Evolutionary conservation across 2,797 vertebrate genomes (phyloP).

Genomic region (Syngnathus acus): DNA sequence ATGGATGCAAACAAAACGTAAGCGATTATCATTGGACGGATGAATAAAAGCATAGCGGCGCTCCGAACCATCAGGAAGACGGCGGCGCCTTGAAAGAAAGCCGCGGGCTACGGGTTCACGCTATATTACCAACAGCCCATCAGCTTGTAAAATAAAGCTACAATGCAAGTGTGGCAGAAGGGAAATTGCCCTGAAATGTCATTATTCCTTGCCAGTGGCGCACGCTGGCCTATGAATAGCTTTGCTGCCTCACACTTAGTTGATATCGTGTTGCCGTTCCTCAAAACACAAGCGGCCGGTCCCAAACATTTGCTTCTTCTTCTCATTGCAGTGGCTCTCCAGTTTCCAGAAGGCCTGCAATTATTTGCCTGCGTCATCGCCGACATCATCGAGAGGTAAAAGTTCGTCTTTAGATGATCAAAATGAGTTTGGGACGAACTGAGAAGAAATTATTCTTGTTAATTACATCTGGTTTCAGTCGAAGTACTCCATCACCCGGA

Average conservation of each 20-base stretch:
- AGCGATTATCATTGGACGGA: background rate
- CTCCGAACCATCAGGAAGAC: constrained; percentile 28
- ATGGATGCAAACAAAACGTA: background rate
- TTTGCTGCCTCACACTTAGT: background rate
- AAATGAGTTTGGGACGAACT: constrained; percentile 47
- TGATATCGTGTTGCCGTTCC: constrained; percentile 21
- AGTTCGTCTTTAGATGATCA: constrained; percentile 14
- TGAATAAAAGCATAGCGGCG: constrained; percentile 17
- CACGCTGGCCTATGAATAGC: constrained; percentile 32
- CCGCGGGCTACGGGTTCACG: constrained; percentile 40
- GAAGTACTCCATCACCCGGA: constrained; percentile 33
- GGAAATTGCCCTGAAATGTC: constrained; percentile 46
- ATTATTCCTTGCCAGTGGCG: constrained; percentile 38
- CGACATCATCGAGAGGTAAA: constrained; percentile 91
- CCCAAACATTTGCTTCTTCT: constrained; percentile 27
- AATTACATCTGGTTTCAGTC: constrained; percentile 54
- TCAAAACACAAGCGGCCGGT: constrained; percentile 14
- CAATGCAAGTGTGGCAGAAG: constrained; percentile 19
- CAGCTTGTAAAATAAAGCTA: constrained; percentile 45
- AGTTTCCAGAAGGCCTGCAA: constrained; percentile 96
- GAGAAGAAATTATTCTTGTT: constrained; percentile 59
- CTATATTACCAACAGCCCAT: constrained; percentile 37
- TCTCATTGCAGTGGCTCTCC: constrained; percentile 81
- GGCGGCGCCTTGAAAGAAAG: constrained; percentile 29
- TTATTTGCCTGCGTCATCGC: constrained; percentile 93